Evolutionary conservation across 2,888 invertebrate species (phyloP).

Genomic region (Protonemura montana): DNA sequence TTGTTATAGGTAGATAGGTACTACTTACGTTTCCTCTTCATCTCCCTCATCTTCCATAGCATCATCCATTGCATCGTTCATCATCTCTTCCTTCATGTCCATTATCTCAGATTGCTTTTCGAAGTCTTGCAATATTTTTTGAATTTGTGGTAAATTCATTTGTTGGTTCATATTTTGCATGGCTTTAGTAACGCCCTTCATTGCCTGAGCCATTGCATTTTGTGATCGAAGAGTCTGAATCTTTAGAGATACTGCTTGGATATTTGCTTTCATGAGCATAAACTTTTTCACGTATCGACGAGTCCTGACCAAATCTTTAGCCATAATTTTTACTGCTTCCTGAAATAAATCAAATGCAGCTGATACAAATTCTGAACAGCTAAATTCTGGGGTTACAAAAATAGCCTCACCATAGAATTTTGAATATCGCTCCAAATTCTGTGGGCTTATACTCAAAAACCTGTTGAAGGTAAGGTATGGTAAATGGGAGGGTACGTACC

Average conservation of each 20-base stretch:
- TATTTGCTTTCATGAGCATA: constrained; percentile 99
- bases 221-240: constrained; percentile 97
- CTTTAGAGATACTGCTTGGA: constrained; percentile 96
- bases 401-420: too few species aligned
- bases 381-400: too few species aligned
- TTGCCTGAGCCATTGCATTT: constrained; percentile 99
- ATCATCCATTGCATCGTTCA: constrained; percentile 99
- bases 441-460: too few species aligned
- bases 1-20: background rate
- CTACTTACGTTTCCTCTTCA: constrained; percentile 88
- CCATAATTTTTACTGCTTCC: constrained; percentile 99
- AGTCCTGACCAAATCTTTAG: constrained; percentile 96
- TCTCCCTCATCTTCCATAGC: constrained; percentile 99
- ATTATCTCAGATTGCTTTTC: constrained; percentile 99
- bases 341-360: constrained; percentile 59
- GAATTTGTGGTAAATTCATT: constrained; percentile 97
- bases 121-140: constrained; percentile 95
- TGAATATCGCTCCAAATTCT: too few species aligned
- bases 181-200: constrained; percentile 98
- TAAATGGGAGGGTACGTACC: constrained; percentile 63
- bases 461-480: too few species aligned
- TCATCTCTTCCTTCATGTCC: constrained; percentile 99
- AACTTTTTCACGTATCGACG: constrained; percentile 96
- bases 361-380: too few species aligned
- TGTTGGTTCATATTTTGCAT: constrained; percentile 99